Percentiles rank a stretch among this genome's conserved stretches.
phyloP scores from a whole-genome alignment of 1,140 invertebrate species.

The Diplogasteroides magnus region DNA sequence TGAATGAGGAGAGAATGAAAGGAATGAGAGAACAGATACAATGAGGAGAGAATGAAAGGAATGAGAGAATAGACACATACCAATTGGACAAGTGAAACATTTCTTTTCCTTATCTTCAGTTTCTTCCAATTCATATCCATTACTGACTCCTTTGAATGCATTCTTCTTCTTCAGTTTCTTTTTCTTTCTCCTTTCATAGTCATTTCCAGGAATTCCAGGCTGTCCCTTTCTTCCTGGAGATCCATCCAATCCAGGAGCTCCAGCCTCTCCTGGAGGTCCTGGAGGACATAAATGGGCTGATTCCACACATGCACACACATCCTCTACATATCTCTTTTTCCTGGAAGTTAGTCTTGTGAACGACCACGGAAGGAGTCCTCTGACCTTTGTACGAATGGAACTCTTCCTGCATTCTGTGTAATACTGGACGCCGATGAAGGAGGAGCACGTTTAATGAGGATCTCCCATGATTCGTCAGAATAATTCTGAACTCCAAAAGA shows the following conservation, averaged over 20 bases:
- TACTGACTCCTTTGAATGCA: no score
- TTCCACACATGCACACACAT: neutral
- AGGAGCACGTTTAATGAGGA: neutral
- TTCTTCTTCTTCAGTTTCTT: no score
- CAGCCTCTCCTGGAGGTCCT: conserved; percentile 6
- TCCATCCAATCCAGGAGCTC: neutral
- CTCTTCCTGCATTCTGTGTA: neutral
- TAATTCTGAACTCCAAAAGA: neutral
- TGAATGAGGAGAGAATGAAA: conserved; percentile 2
- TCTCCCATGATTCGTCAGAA: neutral
- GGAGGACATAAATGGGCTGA: neutral
- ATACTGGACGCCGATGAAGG: neutral
- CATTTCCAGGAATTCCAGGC: conserved; percentile 5
- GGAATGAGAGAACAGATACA: no score
- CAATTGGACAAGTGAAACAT: neutral
- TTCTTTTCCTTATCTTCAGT: neutral
- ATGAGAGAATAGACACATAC: no score
- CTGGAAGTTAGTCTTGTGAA: neutral
- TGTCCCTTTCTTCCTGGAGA: conserved; percentile 3
- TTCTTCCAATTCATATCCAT: neutral
- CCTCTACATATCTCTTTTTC: neutral
- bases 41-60: no score
- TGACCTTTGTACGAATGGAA: neutral
- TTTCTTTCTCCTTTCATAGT: neutral
- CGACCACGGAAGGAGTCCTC: neutral